These are phyloP conservation scores for Astyanax mexicanus DNA, from an alignment of 2,797 vertebrate genomes.

Conservation along the genomic window DNA sequence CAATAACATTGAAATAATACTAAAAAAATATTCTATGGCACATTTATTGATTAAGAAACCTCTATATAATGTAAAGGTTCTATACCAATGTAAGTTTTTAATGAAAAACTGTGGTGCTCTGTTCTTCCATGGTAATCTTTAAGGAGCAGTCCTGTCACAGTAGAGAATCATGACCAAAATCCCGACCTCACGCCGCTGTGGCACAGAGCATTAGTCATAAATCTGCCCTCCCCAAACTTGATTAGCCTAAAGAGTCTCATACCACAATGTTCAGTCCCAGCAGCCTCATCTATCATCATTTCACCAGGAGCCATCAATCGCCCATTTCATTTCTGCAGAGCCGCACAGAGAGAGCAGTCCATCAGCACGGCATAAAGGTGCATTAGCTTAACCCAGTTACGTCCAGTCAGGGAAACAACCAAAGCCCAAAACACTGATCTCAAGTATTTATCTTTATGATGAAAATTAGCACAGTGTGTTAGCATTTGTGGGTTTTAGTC, in stretches of 20 bases:
- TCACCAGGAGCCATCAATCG: conserved; percentile 51
- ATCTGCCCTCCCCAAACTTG: conserved; percentile 22
- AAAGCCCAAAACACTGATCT: background rate
- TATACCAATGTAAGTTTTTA: background rate
- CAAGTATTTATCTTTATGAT: background rate
- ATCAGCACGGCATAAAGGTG: conserved; percentile 17
- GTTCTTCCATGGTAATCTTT: background rate
- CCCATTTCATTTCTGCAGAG: conserved; percentile 38
- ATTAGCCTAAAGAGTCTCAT: conserved; percentile 45
- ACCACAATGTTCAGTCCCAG: conserved; percentile 34
- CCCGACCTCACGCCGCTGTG: background rate
- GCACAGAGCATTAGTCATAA: conserved; percentile 14
- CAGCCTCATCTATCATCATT: conserved; percentile 46
- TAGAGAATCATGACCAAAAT: background rate
- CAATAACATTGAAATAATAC: too few relatives aligned
- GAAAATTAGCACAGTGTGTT: background rate
- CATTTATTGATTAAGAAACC: background rate
- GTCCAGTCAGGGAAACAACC: background rate
- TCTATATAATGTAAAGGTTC: background rate
- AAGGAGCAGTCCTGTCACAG: background rate
- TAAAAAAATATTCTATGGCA: too few relatives aligned
- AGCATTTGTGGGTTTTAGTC: too few relatives aligned
- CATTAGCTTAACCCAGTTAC: conserved; percentile 52
- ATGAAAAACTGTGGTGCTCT: background rate
- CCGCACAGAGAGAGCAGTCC: background rate